Base-by-base conservation (phyloP, 2,888 invertebrate genomes). In the Oligia fasciuncula region DNA sequence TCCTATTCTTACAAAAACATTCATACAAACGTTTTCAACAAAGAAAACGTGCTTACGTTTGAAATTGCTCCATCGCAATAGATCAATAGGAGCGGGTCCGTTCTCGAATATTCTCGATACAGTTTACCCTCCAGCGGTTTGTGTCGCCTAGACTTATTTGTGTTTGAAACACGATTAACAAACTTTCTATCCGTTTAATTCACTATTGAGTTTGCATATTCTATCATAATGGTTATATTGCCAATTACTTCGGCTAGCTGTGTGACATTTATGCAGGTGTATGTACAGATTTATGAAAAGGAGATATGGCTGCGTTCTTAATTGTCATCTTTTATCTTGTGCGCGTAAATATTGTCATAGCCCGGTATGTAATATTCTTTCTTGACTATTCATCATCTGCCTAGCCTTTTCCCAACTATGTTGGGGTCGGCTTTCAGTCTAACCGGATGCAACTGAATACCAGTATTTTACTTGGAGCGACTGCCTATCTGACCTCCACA, bases 91-190 rank as follows among this genome's bases (percentile, higher is more conserved):
- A 65, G 13, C 8, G 68, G 49, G 51, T 65, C 67, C 35, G 67
- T 69, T 73, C 65, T n/a, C n/a, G n/a, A n/a, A n/a, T n/a, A n/a
- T n/a, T n/a, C n/a, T 51, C 68, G 65, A 43, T 57, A 68, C 71
- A 76, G 40, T 76, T 72, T 67, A 60, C 74, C 85, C 83, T 69
- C 74, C 35, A 63, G 74, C 74, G 74, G 70, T 78, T 60, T 63
- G 72, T 40, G 79, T 62, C 76, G 57, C 71, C 83, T 60, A 60
- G 79, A 85, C 80, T 77, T 85, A 85, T 85, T 85, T 83, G 63
- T 80, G 86, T 83, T 85, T 85, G 83, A 85, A 86, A 85, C 85
- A 79, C 73, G 73, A 85, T 83, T 80, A 80, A 80, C 75, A 80
- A 79, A 83, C 63, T 80, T 80, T 83, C 40, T 74, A 76, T 83